Percentiles rank a stretch among this genome's conserved stretches.
phyloP scores from a whole-genome alignment of 2,888 invertebrate species.

The Hemithea aestivaria region DNA sequence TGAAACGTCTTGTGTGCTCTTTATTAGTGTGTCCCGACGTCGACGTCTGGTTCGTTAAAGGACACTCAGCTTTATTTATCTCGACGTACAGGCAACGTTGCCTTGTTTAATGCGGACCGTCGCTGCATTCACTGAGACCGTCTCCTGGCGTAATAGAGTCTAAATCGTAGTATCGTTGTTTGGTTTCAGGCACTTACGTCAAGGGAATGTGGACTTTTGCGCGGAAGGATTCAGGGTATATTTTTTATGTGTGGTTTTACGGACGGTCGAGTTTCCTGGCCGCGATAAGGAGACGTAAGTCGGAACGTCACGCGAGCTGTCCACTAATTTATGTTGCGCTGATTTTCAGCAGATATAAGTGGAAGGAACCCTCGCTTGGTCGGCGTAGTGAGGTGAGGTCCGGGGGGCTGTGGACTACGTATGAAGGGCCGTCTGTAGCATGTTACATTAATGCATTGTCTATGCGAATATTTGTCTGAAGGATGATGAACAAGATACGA shows the following conservation, averaged over 20 bases:
- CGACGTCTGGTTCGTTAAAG: constrained; percentile 76
- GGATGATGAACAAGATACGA: constrained; percentile 13
- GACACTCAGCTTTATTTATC: constrained; percentile 78
- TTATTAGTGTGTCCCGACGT: constrained; percentile 69
- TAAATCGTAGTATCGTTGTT: constrained; percentile 35
- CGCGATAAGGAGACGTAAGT: constrained; percentile 75
- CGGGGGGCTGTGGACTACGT: constrained; percentile 14
- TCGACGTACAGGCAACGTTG: constrained; percentile 74
- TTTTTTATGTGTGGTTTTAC: constrained; percentile 41
- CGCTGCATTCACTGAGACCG: constrained; percentile 43
- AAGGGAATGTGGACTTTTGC: constrained; percentile 54
- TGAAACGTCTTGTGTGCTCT: constrained; percentile 47
- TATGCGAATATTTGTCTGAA: constrained; percentile 44
- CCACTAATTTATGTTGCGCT: constrained; percentile 76
- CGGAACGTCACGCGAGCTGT: constrained; percentile 75
- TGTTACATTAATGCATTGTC: constrained; percentile 62
- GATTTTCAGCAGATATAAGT: constrained; percentile 71
- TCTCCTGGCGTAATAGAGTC: constrained; percentile 50
- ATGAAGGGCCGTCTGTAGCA: constrained; percentile 32
- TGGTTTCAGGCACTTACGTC: constrained; percentile 32
- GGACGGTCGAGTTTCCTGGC: constrained; percentile 64
- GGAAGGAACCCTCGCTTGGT: constrained; percentile 50
- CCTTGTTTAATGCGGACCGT: constrained; percentile 63
- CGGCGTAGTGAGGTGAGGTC: constrained; percentile 21
- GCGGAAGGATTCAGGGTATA: constrained; percentile 41